Conservation (phyloP, 2,797 vertebrate species). For the Synaphobranchus kaupii region DNA sequence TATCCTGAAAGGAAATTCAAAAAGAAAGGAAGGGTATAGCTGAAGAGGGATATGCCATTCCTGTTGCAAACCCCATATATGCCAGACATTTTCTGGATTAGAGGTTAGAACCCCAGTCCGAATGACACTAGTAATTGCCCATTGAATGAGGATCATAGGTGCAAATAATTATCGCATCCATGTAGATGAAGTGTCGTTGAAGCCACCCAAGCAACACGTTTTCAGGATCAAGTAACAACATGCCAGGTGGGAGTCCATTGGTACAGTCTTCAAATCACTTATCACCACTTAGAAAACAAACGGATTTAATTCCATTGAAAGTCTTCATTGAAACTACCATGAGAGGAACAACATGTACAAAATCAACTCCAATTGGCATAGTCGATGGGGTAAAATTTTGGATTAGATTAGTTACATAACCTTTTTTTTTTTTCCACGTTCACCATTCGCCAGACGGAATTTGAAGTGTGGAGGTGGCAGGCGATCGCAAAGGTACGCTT, state of each 20-base stretch:
- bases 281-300: neutral
- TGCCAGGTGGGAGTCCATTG: neutral
- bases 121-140: neutral
- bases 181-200: neutral
- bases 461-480: neutral
- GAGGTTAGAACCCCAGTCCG: neutral
- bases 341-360: neutral
- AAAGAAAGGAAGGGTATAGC: neutral
- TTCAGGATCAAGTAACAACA: neutral
- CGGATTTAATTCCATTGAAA: neutral
- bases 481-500: neutral
- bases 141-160: neutral
- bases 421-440: neutral
- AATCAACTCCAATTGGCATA: neutral
- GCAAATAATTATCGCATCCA: neutral
- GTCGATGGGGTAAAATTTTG: neutral
- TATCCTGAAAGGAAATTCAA: no score
- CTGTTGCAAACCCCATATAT: neutral
- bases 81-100: neutral
- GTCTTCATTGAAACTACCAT: neutral
- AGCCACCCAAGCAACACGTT: neutral
- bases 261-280: neutral
- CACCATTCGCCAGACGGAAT: neutral
- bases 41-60: neutral
- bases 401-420: neutral